A percentile compares a stretch with the other conserved stretches of the same genome.
Conservation (phyloP, 2,888 invertebrate genomes). For the Eilema sororculum region DNA sequence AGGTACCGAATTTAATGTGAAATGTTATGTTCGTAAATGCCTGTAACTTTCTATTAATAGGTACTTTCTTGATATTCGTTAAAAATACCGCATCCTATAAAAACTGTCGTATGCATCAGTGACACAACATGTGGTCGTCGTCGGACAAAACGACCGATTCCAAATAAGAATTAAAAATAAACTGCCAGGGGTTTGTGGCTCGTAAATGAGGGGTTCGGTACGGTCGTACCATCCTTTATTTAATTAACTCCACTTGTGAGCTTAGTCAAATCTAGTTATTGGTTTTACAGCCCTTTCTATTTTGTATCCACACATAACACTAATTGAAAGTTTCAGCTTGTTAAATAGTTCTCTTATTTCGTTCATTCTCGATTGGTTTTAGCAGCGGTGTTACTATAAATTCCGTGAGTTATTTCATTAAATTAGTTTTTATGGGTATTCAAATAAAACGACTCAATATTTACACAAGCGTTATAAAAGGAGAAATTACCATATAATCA, state of each 20-base stretch:
- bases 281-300: constrained; percentile 28
- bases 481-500: not conserved
- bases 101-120: constrained; percentile 53
- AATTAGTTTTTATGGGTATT: not conserved
- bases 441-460: not conserved
- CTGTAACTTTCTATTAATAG: no score
- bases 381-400: not conserved
- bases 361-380: not conserved
- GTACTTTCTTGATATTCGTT: not conserved
- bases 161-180: constrained; percentile 68
- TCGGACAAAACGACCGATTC: constrained; percentile 73
- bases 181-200: constrained; percentile 49
- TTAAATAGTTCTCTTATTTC: constrained; percentile 1
- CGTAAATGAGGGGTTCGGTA: constrained; percentile 46
- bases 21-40: no score
- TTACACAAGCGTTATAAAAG: not conserved
- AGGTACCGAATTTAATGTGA: no score
- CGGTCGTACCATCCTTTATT: constrained; percentile 40
- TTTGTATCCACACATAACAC: constrained; percentile 23
- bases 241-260: constrained; percentile 48
- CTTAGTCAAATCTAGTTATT: constrained; percentile 41
- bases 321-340: constrained; percentile 22
- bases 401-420: not conserved
- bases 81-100: constrained; percentile 65
- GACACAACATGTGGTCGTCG: constrained; percentile 73